A percentile compares a stretch with the other conserved stretches of the same genome.
Evolutionary conservation across 2,113 vertebrate species (phyloP).

Genomic region (Chauna torquata): DNA sequence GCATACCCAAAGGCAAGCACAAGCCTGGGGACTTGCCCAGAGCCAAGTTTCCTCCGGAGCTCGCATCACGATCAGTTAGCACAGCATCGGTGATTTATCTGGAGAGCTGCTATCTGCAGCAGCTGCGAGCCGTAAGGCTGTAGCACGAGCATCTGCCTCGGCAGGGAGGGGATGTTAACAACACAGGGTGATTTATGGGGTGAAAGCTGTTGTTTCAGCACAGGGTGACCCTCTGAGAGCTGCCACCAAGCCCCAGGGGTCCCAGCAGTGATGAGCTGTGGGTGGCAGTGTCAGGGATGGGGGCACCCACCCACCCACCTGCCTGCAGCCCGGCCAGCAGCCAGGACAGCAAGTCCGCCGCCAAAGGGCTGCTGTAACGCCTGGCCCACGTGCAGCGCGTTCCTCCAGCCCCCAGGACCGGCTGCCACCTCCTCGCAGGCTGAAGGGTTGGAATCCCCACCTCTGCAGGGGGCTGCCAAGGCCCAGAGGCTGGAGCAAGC

Average conservation of each 20-base stretch:
- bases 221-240: background rate
- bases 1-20: fast-evolving
- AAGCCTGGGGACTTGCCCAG: background rate
- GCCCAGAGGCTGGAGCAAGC: background rate
- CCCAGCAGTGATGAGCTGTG: background rate
- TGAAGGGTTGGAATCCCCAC: too few relatives aligned
- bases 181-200: background rate
- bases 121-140: background rate
- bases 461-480: background rate
- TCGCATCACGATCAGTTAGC: background rate
- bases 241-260: background rate
- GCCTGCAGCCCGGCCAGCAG: background rate
- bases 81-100: background rate
- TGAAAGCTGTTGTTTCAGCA: background rate
- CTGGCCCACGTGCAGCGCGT: background rate
- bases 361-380: background rate
- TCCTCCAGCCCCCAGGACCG: background rate
- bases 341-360: background rate
- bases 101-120: background rate
- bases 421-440: background rate
- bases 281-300: background rate
- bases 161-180: background rate
- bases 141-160: background rate
- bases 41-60: background rate
- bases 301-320: background rate